Base-by-base conservation (phyloP, 35 echinoderm and acorn worm genomes). In the Anneissia japonica region DNA sequence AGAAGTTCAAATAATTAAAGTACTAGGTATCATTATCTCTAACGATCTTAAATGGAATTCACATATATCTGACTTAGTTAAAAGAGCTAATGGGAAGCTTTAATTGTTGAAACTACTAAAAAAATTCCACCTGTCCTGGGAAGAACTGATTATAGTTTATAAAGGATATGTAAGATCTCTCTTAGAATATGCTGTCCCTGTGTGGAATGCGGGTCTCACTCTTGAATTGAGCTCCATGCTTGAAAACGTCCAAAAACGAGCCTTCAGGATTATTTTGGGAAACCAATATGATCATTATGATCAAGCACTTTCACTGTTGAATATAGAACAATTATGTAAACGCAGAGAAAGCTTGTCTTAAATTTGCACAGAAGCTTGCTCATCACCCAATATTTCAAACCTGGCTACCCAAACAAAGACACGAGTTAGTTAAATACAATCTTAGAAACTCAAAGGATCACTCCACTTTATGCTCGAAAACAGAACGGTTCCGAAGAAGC, bases 201-300 rank as follows among this genome's bases (percentile, higher is more conserved):
- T 40, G 23, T 80, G 77, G 77, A 32, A 28, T 36, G 30, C 77
- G 4, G 30, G 29, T 32, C 3, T 80, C 36, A 80, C 81, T 83
- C 35, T 40, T 55, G 34, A 35, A 35, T 40, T 40, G 81, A 56
- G 46, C 23, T 40, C 38, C 21, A 83, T 38, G 38, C 39, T 83
- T 35, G 81, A 83, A 40, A 35, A 83, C 81, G 16, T 83, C 35
- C 81, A 83, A 83, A 83, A 83, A 83, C 81, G 81, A 31, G 81
- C 81, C 30, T 46, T 35, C 81, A 55, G 81, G 26, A 45, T 32
- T 4, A 80, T 80, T 16, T 80, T 80, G 35, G 77, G 51, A 64
- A 13, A 64, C 12, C 51, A 28, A 13, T 64, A 64, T 35, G 33
- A 26, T 73, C 35, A 38, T 7, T 72, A 84, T 46, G 21, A 23